Percentiles rank a stretch among this genome's conserved stretches.
Evolutionary conservation across 2,113 vertebrate species (phyloP).

Genomic region (Ornithorhynchus anatinus): DNA sequence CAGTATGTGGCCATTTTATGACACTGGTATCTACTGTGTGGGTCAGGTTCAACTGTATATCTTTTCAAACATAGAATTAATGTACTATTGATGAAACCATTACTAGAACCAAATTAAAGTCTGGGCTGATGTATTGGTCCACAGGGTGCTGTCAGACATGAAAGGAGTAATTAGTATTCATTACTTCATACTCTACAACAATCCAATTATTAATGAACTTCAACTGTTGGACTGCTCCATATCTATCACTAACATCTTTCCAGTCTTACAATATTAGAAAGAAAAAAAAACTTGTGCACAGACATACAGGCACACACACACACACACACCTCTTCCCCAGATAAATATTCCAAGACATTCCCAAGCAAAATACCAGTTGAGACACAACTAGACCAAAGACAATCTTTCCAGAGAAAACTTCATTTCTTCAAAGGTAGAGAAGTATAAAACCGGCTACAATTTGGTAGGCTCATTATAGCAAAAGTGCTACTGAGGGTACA

Average conservation of each 20-base stretch:
- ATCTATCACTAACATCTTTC: slow-evolving; percentile 90
- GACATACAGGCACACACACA: too few species aligned
- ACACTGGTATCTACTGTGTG: slow-evolving; percentile 81
- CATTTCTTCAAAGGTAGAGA: too few species aligned
- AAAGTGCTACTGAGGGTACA: too few species aligned
- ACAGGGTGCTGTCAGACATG: slow-evolving; percentile 93
- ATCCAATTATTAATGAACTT: slow-evolving; percentile 99
- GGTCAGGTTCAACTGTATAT: slow-evolving; percentile 96
- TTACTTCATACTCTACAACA: slow-evolving; percentile 98
- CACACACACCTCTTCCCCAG: too few species aligned
- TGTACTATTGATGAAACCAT: slow-evolving; percentile 99
- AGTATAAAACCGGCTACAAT: too few species aligned
- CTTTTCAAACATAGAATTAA: slow-evolving; percentile 98
- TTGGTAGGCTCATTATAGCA: too few species aligned
- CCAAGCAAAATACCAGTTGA: too few species aligned
- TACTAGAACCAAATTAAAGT: slow-evolving; percentile 99
- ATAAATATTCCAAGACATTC: too few species aligned
- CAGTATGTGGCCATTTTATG: slow-evolving; percentile 86
- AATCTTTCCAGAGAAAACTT: too few species aligned
- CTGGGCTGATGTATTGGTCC: slow-evolving; percentile 96
- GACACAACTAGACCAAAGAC: too few species aligned
- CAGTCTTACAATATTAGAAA: slow-evolving; percentile 83
- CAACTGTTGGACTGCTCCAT: slow-evolving; percentile 85
- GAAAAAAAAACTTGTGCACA: slow-evolving; percentile 73
- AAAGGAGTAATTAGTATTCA: slow-evolving; percentile 99